These are phyloP conservation scores for Chrysodeixis includens DNA, from an alignment of 2,888 invertebrate genomes.

Conservation along the genomic window DNA sequence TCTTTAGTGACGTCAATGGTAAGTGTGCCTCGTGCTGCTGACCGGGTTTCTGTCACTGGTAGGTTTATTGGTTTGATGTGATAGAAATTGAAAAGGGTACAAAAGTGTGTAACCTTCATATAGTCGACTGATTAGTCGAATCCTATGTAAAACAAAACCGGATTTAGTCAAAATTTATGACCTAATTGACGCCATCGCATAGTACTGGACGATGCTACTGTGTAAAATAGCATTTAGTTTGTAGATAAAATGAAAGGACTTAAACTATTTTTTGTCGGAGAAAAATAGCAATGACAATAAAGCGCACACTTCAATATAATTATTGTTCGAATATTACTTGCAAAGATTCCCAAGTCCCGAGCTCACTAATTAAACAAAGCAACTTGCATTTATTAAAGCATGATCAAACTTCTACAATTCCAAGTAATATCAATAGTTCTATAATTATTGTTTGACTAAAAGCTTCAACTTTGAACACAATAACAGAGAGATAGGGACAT, in stretches of 20 bases:
- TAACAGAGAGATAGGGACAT: conserved; percentile 30
- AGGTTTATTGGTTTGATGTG: neutral
- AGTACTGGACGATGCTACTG: too few species aligned
- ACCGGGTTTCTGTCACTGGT: neutral
- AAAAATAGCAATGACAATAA: neutral
- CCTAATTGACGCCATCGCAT: too few species aligned
- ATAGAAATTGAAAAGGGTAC: neutral
- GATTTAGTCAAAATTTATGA: too few species aligned
- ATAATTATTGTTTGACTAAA: conserved; percentile 23
- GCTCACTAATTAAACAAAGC: neutral
- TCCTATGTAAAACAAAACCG: too few species aligned
- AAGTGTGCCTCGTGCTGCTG: neutral
- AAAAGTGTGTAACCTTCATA: neutral
- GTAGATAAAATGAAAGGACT: neutral
- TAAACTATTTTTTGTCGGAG: neutral
- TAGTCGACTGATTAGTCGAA: neutral
- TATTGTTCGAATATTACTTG: neutral
- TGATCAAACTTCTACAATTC: too few species aligned
- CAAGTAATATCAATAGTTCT: neutral
- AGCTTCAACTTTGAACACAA: conserved; percentile 35
- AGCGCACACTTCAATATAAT: neutral
- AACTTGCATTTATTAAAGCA: neutral
- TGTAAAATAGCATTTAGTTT: too few species aligned
- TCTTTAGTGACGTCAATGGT: neutral
- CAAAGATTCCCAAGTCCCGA: neutral